Percentiles rank a stretch among this genome's conserved stretches.
Conservation (phyloP, 2,113 vertebrate genomes). For the Notothenia coriiceps region DNA sequence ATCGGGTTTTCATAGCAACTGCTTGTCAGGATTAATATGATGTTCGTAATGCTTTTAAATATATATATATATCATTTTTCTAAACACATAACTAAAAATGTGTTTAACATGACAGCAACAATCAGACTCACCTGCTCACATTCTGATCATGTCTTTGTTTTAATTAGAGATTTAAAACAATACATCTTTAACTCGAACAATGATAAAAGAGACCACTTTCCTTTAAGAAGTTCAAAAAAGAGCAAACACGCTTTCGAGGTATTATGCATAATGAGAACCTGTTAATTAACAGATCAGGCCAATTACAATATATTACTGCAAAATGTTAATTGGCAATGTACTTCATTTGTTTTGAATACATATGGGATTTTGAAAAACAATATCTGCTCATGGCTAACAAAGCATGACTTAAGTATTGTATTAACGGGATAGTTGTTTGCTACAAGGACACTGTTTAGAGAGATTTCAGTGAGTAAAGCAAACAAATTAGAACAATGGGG, state of each 20-base stretch:
- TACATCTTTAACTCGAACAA: neutral
- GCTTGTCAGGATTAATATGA: neutral
- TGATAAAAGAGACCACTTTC: neutral
- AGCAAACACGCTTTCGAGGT: neutral
- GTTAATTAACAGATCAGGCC: too few species aligned
- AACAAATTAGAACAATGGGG: neutral
- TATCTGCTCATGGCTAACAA: neutral
- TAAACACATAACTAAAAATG: neutral
- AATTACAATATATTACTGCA: neutral
- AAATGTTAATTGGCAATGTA: neutral
- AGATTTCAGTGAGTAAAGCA: neutral
- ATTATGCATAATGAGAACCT: neutral
- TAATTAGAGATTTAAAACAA: too few species aligned
- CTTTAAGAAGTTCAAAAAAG: neutral
- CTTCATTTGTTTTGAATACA: neutral
- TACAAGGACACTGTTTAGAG: neutral
- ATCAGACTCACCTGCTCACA: too few species aligned
- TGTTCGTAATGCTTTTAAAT: neutral
- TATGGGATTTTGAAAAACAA: neutral
- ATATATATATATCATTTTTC: too few species aligned
- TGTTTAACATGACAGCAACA: neutral
- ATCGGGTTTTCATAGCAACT: constrained; percentile 26
- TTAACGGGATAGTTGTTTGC: neutral
- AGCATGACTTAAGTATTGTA: neutral
- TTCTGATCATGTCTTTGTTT: too few species aligned